Evolutionary conservation across 2,113 vertebrate species (phyloP).

Genomic region (Crotophaga sulcirostris): DNA sequence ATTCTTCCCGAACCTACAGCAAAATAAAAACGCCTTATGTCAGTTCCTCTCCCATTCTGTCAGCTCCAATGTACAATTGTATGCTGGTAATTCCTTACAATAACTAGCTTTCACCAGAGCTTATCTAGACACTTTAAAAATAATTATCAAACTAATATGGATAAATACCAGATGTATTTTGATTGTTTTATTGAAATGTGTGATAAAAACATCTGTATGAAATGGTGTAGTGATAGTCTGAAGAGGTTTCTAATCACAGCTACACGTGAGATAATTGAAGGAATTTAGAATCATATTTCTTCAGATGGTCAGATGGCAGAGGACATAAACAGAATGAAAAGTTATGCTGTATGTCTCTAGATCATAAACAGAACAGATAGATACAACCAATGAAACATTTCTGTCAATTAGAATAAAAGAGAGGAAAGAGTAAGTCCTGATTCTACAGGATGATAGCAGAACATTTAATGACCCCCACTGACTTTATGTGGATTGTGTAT

Average conservation of each 20-base stretch:
- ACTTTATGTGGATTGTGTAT: neutral
- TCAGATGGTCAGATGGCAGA: neutral
- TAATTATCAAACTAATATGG: neutral
- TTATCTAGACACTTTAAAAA: neutral
- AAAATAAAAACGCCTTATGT: too few species aligned
- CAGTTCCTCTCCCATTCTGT: fast-evolving
- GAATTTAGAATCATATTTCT: neutral
- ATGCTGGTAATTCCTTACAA: neutral
- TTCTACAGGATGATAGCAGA: neutral
- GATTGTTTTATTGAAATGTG: neutral
- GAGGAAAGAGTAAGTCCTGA: neutral
- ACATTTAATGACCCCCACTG: neutral
- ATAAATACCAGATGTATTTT: neutral
- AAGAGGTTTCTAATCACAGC: neutral
- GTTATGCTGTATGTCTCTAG: neutral
- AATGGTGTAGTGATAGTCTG: neutral
- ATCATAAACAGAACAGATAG: neutral
- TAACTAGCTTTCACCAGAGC: neutral
- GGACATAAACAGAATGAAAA: neutral
- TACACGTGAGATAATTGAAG: neutral
- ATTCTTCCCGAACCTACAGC: neutral
- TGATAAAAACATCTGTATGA: neutral
- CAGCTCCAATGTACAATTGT: neutral
- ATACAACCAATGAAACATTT: neutral
- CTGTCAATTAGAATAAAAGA: neutral